These are phyloP conservation scores for Orthosia cruda DNA, from an alignment of 2,888 invertebrate species.

Conservation along the genomic window DNA sequence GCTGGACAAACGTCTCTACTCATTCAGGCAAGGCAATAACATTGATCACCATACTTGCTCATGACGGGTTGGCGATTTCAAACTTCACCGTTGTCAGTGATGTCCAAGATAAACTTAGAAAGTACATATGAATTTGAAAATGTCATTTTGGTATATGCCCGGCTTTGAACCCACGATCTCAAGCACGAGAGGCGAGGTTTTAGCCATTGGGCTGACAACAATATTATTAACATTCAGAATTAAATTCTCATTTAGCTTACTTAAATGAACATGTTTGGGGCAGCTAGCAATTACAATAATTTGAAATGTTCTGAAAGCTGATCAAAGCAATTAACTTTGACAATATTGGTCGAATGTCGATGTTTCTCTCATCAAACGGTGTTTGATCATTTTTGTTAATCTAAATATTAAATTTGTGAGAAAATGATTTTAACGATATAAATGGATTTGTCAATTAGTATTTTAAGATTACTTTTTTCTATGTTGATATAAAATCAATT, in stretches of 20 bases:
- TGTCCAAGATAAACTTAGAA: no score
- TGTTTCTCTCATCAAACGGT: conserved; percentile 12
- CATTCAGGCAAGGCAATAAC: no score
- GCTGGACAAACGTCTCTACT: no score
- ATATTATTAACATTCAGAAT: no score
- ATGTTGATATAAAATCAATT: background rate
- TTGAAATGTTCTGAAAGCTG: conserved; percentile 34
- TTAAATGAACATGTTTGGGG: conserved; percentile 30
- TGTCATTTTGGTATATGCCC: no score
- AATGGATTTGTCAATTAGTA: background rate
- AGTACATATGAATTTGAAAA: no score
- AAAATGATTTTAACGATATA: background rate
- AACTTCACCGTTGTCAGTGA: no score
- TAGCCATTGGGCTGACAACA: no score
- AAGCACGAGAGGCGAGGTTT: no score
- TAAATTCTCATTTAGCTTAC: background rate
- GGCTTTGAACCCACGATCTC: no score
- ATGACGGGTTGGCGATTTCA: no score
- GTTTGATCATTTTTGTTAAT: conserved; percentile 40
- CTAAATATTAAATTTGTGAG: conserved; percentile 4
- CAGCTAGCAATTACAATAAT: conserved; percentile 58
- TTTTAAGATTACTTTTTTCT: background rate
- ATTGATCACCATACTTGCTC: no score
- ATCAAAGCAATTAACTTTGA: conserved; percentile 58
- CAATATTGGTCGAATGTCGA: conserved; percentile 31